These are phyloP conservation scores for Atta cephalotes DNA, from an alignment of 1,140 invertebrate genomes.

Conservation along the genomic window DNA sequence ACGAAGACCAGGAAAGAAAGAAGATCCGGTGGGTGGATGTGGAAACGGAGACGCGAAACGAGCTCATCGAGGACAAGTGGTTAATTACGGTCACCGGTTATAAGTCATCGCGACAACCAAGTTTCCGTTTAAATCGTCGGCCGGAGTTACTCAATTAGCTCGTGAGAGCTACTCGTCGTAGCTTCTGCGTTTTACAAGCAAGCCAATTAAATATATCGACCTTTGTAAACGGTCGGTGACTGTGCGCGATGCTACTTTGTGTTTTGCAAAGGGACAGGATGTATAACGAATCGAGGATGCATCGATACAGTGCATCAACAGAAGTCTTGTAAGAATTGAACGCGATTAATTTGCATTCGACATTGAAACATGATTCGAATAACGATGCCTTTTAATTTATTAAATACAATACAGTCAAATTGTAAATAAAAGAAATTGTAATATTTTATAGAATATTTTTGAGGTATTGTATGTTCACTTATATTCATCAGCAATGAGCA, in stretches of 20 bases:
- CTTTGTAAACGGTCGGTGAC: constrained; percentile 18
- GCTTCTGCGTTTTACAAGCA: constrained; percentile 39
- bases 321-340: constrained; percentile 4
- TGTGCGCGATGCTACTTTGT: constrained; percentile 44
- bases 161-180: constrained; percentile 48
- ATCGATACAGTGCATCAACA: not conserved
- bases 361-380: constrained; percentile 14
- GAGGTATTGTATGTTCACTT: not conserved
- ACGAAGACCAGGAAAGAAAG: constrained; percentile 45
- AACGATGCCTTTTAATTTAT: not conserved
- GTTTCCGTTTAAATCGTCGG: constrained; percentile 70
- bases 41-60: constrained; percentile 67
- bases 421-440: not conserved
- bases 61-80: constrained; percentile 70
- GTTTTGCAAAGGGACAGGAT: not conserved
- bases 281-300: not conserved
- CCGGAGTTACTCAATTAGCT: constrained; percentile 64
- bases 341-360: constrained; percentile 25
- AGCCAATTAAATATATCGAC: constrained; percentile 57
- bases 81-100: constrained; percentile 74
- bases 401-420: not conserved
- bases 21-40: constrained; percentile 53
- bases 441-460: not conserved
- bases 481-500: too few relatives aligned
- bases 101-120: constrained; percentile 72